A percentile compares a stretch with the other conserved stretches of the same genome.
Conservation (phyloP, 1,140 invertebrate species). For the Grapholita molesta region DNA sequence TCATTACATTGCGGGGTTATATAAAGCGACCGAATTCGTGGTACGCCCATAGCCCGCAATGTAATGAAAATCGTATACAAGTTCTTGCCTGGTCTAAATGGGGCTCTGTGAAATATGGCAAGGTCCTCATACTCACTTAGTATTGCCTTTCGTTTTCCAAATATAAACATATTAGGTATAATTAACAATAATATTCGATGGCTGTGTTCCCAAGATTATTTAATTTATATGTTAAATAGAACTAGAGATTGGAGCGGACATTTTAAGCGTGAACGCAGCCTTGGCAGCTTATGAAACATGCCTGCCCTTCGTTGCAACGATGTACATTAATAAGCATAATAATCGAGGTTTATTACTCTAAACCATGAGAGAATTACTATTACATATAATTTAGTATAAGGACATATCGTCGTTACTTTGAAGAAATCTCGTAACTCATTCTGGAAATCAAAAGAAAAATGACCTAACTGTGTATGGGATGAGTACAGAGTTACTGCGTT, state of each 20-base stretch:
- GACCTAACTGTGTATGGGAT: too few relatives aligned
- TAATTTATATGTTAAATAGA: background rate
- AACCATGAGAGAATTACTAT: background rate
- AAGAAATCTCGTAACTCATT: too few relatives aligned
- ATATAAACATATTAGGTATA: background rate
- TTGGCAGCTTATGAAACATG: constrained; percentile 6
- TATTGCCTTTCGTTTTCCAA: background rate
- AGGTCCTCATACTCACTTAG: too few relatives aligned
- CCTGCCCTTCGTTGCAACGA: constrained; percentile 9
- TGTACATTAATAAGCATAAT: background rate
- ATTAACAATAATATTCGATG: background rate
- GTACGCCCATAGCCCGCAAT: too few relatives aligned
- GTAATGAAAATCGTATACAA: too few relatives aligned
- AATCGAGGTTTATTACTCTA: constrained; percentile 6
- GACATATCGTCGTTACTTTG: too few relatives aligned
- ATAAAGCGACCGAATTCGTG: too few relatives aligned
- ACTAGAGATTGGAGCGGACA: background rate
- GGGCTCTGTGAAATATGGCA: too few relatives aligned
- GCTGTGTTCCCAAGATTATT: background rate
- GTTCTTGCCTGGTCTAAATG: too few relatives aligned
- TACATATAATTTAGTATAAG: background rate
- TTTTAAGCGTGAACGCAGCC: background rate
- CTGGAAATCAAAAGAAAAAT: too few relatives aligned
- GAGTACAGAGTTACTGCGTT: too few relatives aligned
- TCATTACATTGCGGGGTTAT: too few relatives aligned